Base-by-base conservation (phyloP, 2,113 vertebrate species). In the Melanocharis versteri region DNA sequence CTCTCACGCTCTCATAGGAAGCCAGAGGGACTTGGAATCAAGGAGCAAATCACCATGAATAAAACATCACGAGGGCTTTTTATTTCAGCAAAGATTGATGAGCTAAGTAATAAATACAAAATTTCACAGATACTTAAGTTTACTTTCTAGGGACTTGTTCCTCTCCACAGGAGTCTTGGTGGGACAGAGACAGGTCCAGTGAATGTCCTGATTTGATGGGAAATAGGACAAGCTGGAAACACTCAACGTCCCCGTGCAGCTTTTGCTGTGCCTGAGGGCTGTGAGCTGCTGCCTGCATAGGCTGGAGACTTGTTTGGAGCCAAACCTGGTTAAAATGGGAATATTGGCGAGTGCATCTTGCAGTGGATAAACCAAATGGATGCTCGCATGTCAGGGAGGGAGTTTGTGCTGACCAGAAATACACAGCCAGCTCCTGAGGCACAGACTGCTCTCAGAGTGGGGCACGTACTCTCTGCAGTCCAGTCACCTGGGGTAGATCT, bases 81-180 rank as follows among this genome's bases (percentile, higher is more conserved):
- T 87, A 80, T 69, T 83, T 83, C 76, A 62, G 82, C 57, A 70
- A 61, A 93, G 95, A 96, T 96, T 94, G 96, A 97, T 89, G 90
- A 94, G 89, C 93, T 76, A 60, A 54, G 78, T 91, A 95, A 94
- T 81, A 93, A 96, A 91, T 82, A 72, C 47, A 62, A 23, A 80
- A 93, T 96, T 94, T 94, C 84, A 96, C 78, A 83, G 94, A 51
- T 69, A 51, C 31, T 96, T 95, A 79, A 76, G 78, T 94, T 94
- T 65, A 10, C 61, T 95, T 97, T 83, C 92, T 56, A 89, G 87
- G 81, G 81, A 84, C 70, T 89, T 64, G 56, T 61, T 92, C 61
- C 51, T 95, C 80, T 93, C 80, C 9, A 5, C 20, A 11, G 92
- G 71, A 62, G 39, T 12, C 76, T 51, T 42, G 16, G 37, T 78